Evolutionary conservation across 2,113 vertebrate genomes (phyloP), one percentile per base, ranked within the genome.

Genomic region (Triplophysa rosa): DNA sequence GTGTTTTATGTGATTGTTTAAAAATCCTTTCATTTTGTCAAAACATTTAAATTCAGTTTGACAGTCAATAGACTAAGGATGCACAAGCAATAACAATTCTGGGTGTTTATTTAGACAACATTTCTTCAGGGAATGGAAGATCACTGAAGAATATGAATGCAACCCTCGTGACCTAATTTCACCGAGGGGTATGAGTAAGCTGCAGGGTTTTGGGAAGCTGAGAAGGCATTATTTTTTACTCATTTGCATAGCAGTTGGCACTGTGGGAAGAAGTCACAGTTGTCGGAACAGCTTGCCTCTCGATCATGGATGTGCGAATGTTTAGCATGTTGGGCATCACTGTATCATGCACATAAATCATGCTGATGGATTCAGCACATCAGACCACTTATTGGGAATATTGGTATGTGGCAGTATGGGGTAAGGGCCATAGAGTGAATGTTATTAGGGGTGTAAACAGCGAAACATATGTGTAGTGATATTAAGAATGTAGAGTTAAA

Each of bases 271-370:
- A 52, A 76, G 42, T 69, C 69, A 49, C 78, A 68, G 80, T 78
- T 85, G 76, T 72, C 56, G 54, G 71, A 78, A 61, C 66, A 82
- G 82, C 74, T 79, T 67, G 67, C 54, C 52, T 85, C 59, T 80
- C 74, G 67, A 72, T 77, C 82, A 72, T 23, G 65, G 24, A 67
- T 26, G 80, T 76, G 80, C 61, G 80, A 81, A 62, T 19, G 73
- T 61, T 83, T 72, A 61, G 40, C 67, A 52, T 56, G 67, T 80
- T 29, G 70, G 65, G 62, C 61, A 37, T 68, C 29, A 69, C 37
- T 80, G 24, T 59, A 61, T 68, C n/a, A 72, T 80, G 49, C 68
- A 64, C n/a, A 68, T 77, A 66, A 71, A 67, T 84, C 73, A 23
- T 59, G 7, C 69, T 77, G 62, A 82, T 26, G 68, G 61, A 80